phyloP scores from a whole-genome alignment of 2,797 vertebrate species.

The Anabas testudineus region DNA sequence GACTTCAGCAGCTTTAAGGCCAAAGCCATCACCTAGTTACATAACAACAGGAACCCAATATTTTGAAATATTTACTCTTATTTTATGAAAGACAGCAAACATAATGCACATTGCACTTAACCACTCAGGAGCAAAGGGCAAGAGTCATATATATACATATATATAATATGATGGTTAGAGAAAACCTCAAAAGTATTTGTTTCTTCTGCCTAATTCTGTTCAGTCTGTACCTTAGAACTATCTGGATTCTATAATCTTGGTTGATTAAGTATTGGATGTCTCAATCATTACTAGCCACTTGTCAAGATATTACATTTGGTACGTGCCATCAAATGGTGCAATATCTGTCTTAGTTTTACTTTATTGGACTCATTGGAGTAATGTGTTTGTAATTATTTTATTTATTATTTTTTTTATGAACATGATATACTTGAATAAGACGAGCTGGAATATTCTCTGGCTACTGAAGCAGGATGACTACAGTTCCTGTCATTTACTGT shows the following conservation, averaged over 20 bases:
- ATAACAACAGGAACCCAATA: neutral
- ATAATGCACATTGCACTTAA: constrained; percentile 83
- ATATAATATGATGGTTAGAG: constrained; percentile 38
- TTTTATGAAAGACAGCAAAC: constrained; percentile 39
- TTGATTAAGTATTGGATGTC: constrained; percentile 67
- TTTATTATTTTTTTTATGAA: constrained; percentile 64
- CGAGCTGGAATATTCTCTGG: constrained; percentile 67
- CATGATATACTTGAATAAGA: constrained; percentile 80
- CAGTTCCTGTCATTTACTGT: constrained; percentile 53
- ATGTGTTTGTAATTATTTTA: constrained; percentile 57
- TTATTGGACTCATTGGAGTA: constrained; percentile 45
- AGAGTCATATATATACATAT: constrained; percentile 30
- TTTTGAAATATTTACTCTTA: constrained; percentile 17
- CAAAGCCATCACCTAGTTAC: constrained; percentile 34
- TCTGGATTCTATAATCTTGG: constrained; percentile 31
- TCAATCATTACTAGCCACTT: constrained; percentile 57
- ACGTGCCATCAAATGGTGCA: constrained; percentile 79
- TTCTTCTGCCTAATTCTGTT: constrained; percentile 42
- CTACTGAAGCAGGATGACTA: constrained; percentile 61
- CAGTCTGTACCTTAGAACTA: constrained; percentile 24
- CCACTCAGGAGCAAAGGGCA: constrained; percentile 77
- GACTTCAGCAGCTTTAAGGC: constrained; percentile 29
- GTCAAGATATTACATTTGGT: constrained; percentile 69
- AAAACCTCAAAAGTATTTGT: constrained; percentile 66
- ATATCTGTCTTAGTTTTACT: constrained; percentile 66